Evolutionary conservation across 2,888 invertebrate species (phyloP), one percentile per base, ranked within the genome.

Genomic region (Drosophila subquinaria): DNA sequence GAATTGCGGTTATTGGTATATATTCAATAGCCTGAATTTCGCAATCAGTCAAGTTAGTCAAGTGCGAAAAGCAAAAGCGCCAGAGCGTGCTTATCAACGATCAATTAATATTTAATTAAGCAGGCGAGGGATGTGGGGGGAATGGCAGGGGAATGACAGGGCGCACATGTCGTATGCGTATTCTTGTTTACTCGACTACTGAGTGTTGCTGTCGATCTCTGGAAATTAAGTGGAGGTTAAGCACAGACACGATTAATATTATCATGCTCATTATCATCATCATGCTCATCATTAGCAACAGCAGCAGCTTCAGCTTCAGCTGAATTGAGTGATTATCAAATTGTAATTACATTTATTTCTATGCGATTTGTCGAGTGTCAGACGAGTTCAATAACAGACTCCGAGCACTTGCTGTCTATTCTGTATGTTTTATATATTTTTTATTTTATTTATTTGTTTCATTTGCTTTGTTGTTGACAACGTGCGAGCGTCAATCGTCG

Each of bases 71-170:
- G 43, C 33, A 50, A 65, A 82, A 64, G 86, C 69, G 76, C 45
- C 67, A 73, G 57, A 59, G 73, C 69, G 64, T 69, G 80, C 88
- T 82, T 88, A 89, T 90, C 90, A 82, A 60, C 74, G 78, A 81
- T 72, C 90, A 90, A 90, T 90, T 90, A 91, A 89, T 88, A 82
- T 90, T 90, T 89, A 90, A 90, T 90, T 91, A 91, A 90, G 78
- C 79, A 79, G 79, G 48, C 74, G 74, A 62, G 60, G 73, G 70
- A 20, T 51, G 17, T 45, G 53, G 67, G 20, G 27, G 27, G 53
- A 47, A n/a, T 23, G 15, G 8, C 27, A 36, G 20, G 27, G 27
- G 53, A 47, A n/a, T 23, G 15, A 10, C 27, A 36, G 30, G 71
- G 50, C 67, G 27, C 76, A 81, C 84, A 73, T 56, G 81, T 70